Base-by-base conservation (phyloP, 2,888 invertebrate species). In the Caradrina clavipalpis region DNA sequence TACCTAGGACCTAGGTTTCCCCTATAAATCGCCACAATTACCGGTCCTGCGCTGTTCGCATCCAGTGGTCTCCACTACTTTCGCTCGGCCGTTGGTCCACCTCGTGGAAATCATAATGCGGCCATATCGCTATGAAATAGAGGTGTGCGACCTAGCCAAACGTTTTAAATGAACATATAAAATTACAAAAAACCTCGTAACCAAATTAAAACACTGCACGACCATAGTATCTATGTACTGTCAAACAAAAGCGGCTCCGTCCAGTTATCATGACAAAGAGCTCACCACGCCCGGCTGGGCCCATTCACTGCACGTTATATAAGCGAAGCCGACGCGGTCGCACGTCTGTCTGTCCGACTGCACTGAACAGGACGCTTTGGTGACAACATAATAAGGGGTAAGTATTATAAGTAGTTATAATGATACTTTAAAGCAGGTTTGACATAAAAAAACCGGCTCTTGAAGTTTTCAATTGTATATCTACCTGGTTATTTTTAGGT, bases 231-330 rank as follows among this genome's bases (percentile, higher is more conserved):
- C 5, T 39, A 42, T 47, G 72, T 68, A 74, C 55, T 57, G 4
- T 35, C 7, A 54, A 70, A 82, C 81, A 76, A 81, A 65, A 61
- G 69, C 49, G 47, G 13, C 8, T 19, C 4, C 42, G 78, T 76
- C 88, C 83, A 80, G 87, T 76, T 69, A 84, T 85, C 80, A 63
- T 72, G 81, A 92, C 92, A 92, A 90, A 85, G 67, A 73, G 64
- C 39, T 0, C 68, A 13, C 22, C 58, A 61, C 72, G 94, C 69
- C 83, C 86, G 35, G 90, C 26, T 87, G 92, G 59, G 10, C 71
- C 90, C 77, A 89, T 95, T 95, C 91, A 94, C 59, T n/a, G 39
- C 5, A 89, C 84, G 80, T 92, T 93, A 94, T 95, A 94, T 92
- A 95, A 92, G 80, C 65, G 61, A 17, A 65, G 58, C 39, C 21